Conservation (phyloP, 2,113 vertebrate genomes). For the Nycticryphes semicollaris region DNA sequence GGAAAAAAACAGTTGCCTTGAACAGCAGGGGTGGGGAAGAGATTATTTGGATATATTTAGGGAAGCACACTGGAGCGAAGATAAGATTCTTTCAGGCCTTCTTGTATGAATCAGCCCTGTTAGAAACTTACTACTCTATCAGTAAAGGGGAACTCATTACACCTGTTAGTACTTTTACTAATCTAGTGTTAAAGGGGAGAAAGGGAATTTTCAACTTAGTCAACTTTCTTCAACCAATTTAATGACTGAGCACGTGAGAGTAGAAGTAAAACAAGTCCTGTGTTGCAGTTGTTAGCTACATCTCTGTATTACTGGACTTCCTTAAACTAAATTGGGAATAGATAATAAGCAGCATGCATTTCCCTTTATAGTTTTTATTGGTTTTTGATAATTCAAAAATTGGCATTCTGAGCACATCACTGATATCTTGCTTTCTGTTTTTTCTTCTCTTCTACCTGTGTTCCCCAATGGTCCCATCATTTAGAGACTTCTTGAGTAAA, state of each 20-base stretch:
- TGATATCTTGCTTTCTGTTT: not conserved
- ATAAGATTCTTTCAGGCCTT: not conserved
- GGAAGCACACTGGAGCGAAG: not conserved
- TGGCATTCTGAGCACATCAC: not conserved
- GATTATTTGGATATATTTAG: not conserved
- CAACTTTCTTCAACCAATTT: not conserved
- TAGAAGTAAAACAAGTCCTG: not conserved
- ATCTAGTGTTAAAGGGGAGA: not conserved
- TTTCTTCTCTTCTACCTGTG: not conserved
- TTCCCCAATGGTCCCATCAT: not conserved
- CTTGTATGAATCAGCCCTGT: not conserved
- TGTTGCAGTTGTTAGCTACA: not conserved
- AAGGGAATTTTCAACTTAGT: not conserved
- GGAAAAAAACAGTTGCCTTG: not conserved
- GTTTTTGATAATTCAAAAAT: not conserved
- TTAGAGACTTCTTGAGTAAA: slow-evolving; percentile 91
- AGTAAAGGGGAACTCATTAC: not conserved
- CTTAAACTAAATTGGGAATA: not conserved
- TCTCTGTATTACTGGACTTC: not conserved
- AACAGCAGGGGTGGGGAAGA: not conserved
- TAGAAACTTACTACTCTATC: not conserved
- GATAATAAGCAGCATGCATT: not conserved
- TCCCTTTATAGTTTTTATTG: not conserved
- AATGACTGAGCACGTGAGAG: not conserved
- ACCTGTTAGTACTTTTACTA: not conserved